phyloP scores from a whole-genome alignment of 2,888 invertebrate genomes.

The Drosophila tanythrix region DNA sequence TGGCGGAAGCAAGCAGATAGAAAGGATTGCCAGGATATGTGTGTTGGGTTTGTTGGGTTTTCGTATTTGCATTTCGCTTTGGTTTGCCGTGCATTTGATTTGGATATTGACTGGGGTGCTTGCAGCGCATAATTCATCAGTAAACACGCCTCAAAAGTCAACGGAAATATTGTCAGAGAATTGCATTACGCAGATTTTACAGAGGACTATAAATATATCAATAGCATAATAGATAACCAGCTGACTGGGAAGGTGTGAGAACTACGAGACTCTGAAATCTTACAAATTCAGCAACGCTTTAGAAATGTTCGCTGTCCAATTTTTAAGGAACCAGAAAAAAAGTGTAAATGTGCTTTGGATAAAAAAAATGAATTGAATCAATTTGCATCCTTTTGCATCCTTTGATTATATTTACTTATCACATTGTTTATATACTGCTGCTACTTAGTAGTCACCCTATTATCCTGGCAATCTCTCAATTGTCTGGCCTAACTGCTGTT shows the following conservation, averaged over 20 bases:
- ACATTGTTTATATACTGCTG: background rate
- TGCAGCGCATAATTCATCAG: constrained; percentile 69
- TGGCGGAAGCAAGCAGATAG: constrained; percentile 40
- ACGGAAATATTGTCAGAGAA: constrained; percentile 17
- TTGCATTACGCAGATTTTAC: constrained; percentile 27
- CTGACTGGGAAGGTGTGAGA: constrained; percentile 17
- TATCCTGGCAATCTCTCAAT: constrained; percentile 6
- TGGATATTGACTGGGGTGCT: constrained; percentile 21
- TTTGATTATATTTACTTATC: background rate
- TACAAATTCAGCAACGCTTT: background rate
- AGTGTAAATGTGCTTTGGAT: too few species aligned
- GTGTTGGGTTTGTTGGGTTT: constrained; percentile 51
- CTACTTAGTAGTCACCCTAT: constrained; percentile 11
- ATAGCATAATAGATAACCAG: constrained; percentile 25
- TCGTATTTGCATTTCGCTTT: constrained; percentile 77
- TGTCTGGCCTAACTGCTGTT: constrained; percentile 5
- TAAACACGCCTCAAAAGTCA: constrained; percentile 72
- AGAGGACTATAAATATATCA: constrained; percentile 45
- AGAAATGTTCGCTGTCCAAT: background rate
- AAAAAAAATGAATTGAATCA: background rate
- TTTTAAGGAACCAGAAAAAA: background rate
- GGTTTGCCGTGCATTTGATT: constrained; percentile 46
- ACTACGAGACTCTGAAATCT: background rate
- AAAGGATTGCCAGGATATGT: constrained; percentile 46
- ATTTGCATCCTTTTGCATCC: background rate